Conservation (phyloP, 2,113 vertebrate genomes). For the Formicarius rufipectus region DNA sequence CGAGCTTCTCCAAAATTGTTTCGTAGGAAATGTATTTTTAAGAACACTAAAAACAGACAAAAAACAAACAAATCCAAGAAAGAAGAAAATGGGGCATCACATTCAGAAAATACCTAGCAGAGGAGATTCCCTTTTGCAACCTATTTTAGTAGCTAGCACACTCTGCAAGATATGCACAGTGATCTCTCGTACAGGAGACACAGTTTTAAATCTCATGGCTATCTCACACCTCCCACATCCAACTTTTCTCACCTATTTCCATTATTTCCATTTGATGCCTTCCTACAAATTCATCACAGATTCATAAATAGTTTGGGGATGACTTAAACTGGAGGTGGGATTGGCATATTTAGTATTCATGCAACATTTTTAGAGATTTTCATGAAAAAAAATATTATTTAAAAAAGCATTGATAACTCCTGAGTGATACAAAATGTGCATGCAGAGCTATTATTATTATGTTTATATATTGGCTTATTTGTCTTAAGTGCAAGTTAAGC, state of each 20-base stretch:
- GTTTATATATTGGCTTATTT: not conserved
- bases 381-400: not conserved
- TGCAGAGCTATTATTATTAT: not conserved
- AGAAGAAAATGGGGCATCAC: not conserved
- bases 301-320: constrained; percentile 19
- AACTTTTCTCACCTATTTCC: constrained; percentile 23
- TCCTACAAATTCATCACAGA: constrained; percentile 7
- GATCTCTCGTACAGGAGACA: not conserved
- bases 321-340: constrained; percentile 15
- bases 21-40: not conserved
- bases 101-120: not conserved
- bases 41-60: not conserved
- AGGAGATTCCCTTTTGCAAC: constrained; percentile 28
- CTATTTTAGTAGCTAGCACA: constrained; percentile 13
- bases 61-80: accelerated
- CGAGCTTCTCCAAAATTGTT: not conserved
- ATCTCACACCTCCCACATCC: constrained; percentile 12
- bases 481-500: not conserved
- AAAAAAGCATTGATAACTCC: not conserved
- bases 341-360: constrained; percentile 2
- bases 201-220: not conserved
- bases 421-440: not conserved
- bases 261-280: constrained; percentile 16
- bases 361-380: not conserved
- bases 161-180: not conserved